phyloP scores from a whole-genome alignment of 2,113 vertebrate genomes.

The Agapornis roseicollis region DNA sequence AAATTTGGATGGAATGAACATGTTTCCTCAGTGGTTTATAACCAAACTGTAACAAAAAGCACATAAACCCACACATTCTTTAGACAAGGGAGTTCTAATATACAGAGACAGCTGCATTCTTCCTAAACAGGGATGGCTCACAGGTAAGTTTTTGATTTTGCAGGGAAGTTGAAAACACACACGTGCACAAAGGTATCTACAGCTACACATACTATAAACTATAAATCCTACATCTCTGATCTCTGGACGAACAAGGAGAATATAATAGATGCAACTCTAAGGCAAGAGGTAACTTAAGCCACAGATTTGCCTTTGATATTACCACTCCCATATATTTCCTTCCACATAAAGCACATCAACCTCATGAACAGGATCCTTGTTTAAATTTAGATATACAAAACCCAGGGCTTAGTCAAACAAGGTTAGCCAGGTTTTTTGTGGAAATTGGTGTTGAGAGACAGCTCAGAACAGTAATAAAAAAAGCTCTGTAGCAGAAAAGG shows the following conservation, averaged over 20 bases:
- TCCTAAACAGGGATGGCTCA: background rate
- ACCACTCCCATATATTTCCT: background rate
- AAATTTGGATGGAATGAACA: background rate
- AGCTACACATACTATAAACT: background rate
- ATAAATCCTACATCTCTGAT: background rate
- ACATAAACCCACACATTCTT: background rate
- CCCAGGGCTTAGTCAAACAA: background rate
- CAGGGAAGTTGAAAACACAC: background rate
- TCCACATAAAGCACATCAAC: background rate
- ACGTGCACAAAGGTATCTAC: background rate
- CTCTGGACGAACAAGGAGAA: background rate
- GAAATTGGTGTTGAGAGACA: background rate
- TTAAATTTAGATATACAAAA: background rate
- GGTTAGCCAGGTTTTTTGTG: background rate
- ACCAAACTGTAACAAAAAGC: background rate
- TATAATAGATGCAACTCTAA: background rate
- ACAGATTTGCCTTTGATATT: background rate
- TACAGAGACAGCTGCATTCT: background rate
- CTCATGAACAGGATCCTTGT: background rate
- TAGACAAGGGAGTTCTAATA: background rate
- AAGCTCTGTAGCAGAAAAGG: background rate
- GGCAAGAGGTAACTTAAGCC: background rate
- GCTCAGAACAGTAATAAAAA: background rate
- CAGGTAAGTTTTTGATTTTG: background rate
- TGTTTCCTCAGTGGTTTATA: conserved; percentile 49